phyloP scores from a whole-genome alignment of 2,797 vertebrate species.

The Microchirus variegatus region DNA sequence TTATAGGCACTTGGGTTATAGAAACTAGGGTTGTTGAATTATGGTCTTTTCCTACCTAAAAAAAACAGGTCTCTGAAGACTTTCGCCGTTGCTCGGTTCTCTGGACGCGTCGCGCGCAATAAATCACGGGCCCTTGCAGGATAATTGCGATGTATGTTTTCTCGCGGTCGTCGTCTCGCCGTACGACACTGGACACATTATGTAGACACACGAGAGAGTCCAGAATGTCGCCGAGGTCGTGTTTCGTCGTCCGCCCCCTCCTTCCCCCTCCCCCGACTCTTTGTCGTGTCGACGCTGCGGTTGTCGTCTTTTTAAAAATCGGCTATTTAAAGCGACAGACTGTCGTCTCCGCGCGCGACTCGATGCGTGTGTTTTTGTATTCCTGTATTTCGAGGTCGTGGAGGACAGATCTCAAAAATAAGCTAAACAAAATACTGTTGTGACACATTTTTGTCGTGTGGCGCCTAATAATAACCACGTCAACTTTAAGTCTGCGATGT shows the following conservation, averaged over 20 bases:
- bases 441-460: too few species aligned
- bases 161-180: slow-evolving; percentile 48
- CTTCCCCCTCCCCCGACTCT: slow-evolving; percentile 7
- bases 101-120: slow-evolving; percentile 53
- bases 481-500: too few species aligned
- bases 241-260: not conserved
- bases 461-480: too few species aligned
- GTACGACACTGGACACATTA: slow-evolving; percentile 40
- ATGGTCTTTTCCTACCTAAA: slow-evolving; percentile 78
- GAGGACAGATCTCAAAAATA: too few species aligned
- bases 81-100: slow-evolving; percentile 51
- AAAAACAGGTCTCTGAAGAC: slow-evolving; percentile 73
- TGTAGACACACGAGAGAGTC: slow-evolving; percentile 53
- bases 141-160: slow-evolving; percentile 65
- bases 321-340: slow-evolving; percentile 25
- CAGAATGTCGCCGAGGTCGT: slow-evolving; percentile 41
- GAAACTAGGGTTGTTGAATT: slow-evolving; percentile 59
- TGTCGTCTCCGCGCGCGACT: not conserved
- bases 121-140: slow-evolving; percentile 54
- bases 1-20: too few species aligned
- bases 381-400: too few species aligned
- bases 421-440: too few species aligned
- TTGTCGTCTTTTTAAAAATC: slow-evolving; percentile 45
- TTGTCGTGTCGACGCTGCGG: slow-evolving; percentile 52
- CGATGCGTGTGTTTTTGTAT: not conserved